Conservation (phyloP, 37 sponge, comb jelly and placozoan species). For the Ianthella basta region DNA sequence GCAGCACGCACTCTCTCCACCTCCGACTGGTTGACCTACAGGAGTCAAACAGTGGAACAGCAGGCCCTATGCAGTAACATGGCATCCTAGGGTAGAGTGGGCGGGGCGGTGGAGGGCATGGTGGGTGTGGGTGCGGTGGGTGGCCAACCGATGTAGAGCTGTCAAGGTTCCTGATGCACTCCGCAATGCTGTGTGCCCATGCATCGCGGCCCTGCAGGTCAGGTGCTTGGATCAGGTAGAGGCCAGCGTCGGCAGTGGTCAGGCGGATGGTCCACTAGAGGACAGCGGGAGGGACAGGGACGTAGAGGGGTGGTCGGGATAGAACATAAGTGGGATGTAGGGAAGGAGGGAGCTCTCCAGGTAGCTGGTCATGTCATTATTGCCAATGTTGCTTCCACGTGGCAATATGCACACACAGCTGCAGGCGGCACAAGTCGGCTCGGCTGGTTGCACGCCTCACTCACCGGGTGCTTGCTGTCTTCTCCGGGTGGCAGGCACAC, state of each 20-base stretch:
- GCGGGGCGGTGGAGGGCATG: too few relatives aligned
- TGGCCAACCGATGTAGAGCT: constrained; percentile 19
- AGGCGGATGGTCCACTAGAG: constrained; percentile 58
- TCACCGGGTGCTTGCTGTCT: constrained; percentile 59
- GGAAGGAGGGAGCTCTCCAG: too few relatives aligned
- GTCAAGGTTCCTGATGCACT: constrained; percentile 58
- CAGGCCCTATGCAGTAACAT: too few relatives aligned
- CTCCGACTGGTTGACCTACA: too few relatives aligned
- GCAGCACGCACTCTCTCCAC: too few relatives aligned
- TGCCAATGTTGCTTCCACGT: too few relatives aligned
- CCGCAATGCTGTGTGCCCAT: constrained; percentile 68
- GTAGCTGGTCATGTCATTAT: too few relatives aligned
- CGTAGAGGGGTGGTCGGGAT: neutral
- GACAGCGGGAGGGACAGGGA: neutral
- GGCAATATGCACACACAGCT: neutral
- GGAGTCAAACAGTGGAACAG: too few relatives aligned
- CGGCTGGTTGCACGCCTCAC: too few relatives aligned
- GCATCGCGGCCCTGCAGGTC: constrained; percentile 51
- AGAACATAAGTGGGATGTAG: neutral
- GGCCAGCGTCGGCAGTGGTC: constrained; percentile 36
- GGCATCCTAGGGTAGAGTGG: too few relatives aligned
- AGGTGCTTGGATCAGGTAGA: constrained; percentile 71
- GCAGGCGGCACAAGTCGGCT: neutral
- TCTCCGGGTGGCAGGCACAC: constrained; percentile 43
- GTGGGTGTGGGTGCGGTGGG: neutral